phyloP scores from a whole-genome alignment of 2,888 invertebrate genomes.

The Gari tellinella region DNA sequence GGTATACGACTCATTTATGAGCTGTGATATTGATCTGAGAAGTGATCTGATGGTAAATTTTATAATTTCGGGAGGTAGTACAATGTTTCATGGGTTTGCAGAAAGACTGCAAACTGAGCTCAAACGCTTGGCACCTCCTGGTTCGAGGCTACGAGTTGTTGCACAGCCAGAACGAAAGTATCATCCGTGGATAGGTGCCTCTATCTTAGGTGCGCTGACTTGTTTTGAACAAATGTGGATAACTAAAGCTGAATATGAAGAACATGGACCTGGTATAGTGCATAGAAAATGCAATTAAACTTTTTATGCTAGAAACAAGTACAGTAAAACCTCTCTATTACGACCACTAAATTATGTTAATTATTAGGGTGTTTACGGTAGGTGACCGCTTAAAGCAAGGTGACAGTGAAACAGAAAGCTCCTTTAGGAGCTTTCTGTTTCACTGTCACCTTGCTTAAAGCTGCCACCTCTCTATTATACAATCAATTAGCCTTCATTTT shows the following conservation, averaged over 20 bases:
- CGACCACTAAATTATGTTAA: too few relatives aligned
- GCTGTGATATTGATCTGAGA: constrained; percentile 79
- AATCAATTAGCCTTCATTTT: too few relatives aligned
- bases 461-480: too few relatives aligned
- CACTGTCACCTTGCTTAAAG: too few relatives aligned
- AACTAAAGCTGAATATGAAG: constrained; percentile 70
- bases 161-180: constrained; percentile 90
- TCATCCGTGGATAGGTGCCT: constrained; percentile 31
- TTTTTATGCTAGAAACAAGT: too few relatives aligned
- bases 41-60: constrained; percentile 78
- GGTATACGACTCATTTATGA: constrained; percentile 56
- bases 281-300: constrained; percentile 89
- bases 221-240: constrained; percentile 88
- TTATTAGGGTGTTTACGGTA: too few relatives aligned
- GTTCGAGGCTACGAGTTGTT: constrained; percentile 98
- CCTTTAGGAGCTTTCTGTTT: too few relatives aligned
- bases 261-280: constrained; percentile 87
- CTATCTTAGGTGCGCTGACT: constrained; percentile 25
- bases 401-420: too few relatives aligned
- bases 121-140: constrained; percentile 94
- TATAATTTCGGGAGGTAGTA: constrained; percentile 90
- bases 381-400: too few relatives aligned
- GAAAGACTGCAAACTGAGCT: constrained; percentile 77
- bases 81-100: constrained; percentile 94
- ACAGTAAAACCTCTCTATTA: too few relatives aligned